Conservation (phyloP, 2,797 vertebrate species). For the Cygnus olor region DNA sequence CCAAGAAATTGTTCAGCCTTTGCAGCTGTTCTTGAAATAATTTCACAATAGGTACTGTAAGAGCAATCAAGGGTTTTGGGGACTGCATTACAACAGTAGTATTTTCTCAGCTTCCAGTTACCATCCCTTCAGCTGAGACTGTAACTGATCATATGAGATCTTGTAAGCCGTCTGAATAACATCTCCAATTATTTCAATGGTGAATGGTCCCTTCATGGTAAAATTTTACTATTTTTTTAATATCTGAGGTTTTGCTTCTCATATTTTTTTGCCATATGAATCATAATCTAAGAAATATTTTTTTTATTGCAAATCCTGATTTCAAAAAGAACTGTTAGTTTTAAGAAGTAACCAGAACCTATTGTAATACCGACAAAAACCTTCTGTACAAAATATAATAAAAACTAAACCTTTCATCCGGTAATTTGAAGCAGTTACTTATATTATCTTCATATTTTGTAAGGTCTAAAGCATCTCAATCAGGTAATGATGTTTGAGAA, state of each 20-base stretch:
- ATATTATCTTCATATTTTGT: not conserved
- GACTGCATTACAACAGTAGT: not conserved
- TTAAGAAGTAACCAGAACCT: not conserved
- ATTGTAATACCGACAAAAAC: not conserved
- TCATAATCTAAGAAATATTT: not conserved
- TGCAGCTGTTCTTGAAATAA: not conserved
- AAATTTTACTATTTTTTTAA: not conserved
- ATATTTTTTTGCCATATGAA: not conserved
- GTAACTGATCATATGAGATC: not conserved
- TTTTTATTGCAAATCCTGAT: not conserved
- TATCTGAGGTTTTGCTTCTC: not conserved
- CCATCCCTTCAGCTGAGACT: not conserved
- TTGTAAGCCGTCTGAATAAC: not conserved
- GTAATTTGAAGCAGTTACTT: conserved; percentile 3
- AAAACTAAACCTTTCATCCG: conserved; percentile 9
- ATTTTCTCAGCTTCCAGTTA: not conserved
- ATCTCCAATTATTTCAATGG: not conserved
- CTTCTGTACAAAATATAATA: not conserved
- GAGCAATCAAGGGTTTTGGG: not conserved
- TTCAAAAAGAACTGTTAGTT: not conserved
- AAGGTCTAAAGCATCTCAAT: conserved; percentile 7
- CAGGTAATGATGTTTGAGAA: conserved; percentile 34
- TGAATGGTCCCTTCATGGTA: no score
- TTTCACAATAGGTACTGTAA: not conserved
- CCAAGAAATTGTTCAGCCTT: not conserved